Conservation (phyloP, 2,888 invertebrate species). For the Athalia circularis region DNA sequence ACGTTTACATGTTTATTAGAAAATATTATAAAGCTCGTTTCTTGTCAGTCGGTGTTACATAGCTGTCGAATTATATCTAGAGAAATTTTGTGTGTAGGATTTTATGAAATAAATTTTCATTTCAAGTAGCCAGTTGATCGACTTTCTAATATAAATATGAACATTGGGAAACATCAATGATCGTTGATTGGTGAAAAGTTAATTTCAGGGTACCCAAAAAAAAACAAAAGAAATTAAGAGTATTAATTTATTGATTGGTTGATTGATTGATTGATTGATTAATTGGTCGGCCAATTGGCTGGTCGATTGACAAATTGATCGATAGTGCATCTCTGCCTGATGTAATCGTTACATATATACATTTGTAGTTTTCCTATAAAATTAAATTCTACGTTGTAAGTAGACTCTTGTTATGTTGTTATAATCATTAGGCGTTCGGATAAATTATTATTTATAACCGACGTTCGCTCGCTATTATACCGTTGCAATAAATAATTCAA, state of each 20-base stretch:
- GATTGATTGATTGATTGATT: conserved; percentile 21
- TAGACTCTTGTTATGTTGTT: conserved; percentile 17
- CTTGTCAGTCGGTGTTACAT: conserved; percentile 67
- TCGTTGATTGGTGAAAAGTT: neutral
- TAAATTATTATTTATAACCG: neutral
- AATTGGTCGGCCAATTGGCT: conserved; percentile 43
- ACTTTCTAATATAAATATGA: conserved; percentile 35
- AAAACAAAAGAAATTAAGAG: conserved; percentile 15
- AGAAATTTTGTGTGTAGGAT: conserved; percentile 62
- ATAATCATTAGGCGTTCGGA: conserved; percentile 1
- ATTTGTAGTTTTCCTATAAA: neutral
- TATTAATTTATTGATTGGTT: conserved; percentile 13
- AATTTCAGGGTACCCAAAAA: conserved; percentile 2
- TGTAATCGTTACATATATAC: conserved; percentile 48
- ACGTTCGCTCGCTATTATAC: conserved; percentile 5
- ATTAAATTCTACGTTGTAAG: neutral
- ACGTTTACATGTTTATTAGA: neutral
- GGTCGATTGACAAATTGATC: conserved; percentile 48
- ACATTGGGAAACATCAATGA: neutral
- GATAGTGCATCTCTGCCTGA: conserved; percentile 70
- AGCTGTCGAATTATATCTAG: conserved; percentile 62
- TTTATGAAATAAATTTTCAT: conserved; percentile 56
- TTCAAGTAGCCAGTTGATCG: conserved; percentile 51
- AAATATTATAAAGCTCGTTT: conserved; percentile 54
- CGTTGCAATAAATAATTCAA: too few relatives aligned